A percentile compares a stretch with the other conserved stretches of the same genome.
These are phyloP conservation scores for Linnaemya tessellans DNA, from an alignment of 2,888 invertebrate genomes.

Conservation along the genomic window DNA sequence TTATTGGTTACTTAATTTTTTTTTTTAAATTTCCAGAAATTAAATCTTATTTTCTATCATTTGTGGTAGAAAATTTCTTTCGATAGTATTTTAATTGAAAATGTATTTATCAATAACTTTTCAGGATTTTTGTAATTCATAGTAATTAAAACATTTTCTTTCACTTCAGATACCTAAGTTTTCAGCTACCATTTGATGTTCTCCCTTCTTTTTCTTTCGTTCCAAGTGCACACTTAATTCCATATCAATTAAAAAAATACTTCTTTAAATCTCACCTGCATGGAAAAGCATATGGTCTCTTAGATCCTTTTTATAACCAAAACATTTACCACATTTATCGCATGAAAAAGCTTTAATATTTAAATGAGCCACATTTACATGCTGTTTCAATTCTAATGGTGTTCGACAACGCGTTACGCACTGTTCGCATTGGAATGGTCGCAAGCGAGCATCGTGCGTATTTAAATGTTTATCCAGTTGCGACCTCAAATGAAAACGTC, in stretches of 20 bases:
- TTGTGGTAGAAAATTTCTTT: too few species aligned
- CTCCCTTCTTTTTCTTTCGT: background rate
- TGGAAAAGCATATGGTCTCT: constrained; percentile 73
- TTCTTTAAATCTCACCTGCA: constrained; percentile 58
- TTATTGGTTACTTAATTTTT: too few species aligned
- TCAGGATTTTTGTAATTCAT: background rate
- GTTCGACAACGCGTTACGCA: constrained; percentile 70
- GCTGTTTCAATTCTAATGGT: constrained; percentile 70
- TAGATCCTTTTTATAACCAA: constrained; percentile 73
- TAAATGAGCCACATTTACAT: constrained; percentile 71
- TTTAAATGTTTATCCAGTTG: constrained; percentile 72
- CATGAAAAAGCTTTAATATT: constrained; percentile 72
- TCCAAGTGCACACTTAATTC: background rate
- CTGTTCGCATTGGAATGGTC: constrained; percentile 70
- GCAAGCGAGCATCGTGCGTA: constrained; percentile 69
- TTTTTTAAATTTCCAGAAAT: too few species aligned
- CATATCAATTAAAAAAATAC: background rate
- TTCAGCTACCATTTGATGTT: background rate
- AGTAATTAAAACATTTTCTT: background rate
- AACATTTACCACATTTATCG: constrained; percentile 73
- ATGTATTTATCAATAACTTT: background rate
- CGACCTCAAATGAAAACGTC: constrained; percentile 71
- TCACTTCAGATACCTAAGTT: too few species aligned
- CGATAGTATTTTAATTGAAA: too few species aligned
- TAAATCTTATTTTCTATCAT: too few species aligned